Evolutionary conservation across 2,888 invertebrate species (phyloP), one percentile per base, ranked within the genome.

Genomic region (Ischnura elegans): DNA sequence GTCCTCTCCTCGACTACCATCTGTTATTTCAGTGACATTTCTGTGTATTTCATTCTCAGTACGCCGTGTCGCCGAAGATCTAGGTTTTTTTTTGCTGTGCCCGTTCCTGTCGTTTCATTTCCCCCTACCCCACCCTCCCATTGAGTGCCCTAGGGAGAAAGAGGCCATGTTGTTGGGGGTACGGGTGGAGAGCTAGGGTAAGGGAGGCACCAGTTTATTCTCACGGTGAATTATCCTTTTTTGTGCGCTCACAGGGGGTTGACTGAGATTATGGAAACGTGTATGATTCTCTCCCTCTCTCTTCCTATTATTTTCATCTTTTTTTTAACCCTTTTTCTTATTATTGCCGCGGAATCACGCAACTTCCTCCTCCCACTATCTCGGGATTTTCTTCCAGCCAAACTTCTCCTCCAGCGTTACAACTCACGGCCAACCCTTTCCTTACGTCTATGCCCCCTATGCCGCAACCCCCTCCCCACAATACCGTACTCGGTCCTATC

Each of bases 151-250:
- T 36, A 76, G 76, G 36, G 76, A 36, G 76, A 16, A 16, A 36
- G 66, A 66, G 29, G 16, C 4, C n/a, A n/a, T n/a, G n/a, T n/a
- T 10, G 36, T 36, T 76, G 4, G 36, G 36, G 76, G 29, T 36
- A 29, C 8, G 76, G 76, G 76, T 21, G 8, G n/a, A 36, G 29
- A 13, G 36, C 10, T 36, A 36, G 76, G 76, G 2, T 29, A 87
- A 55, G 25, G 36, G 55, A n/a, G 42, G 21, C 51, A 42, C 87
- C 25, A 51, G 55, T 87, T 87, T 87, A 87, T 87, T 87, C 87
- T 87, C 55, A 42, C 87, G 51, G 87, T 87, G 87, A 87, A 87
- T 87, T 87, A 87, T 87, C 55, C 87, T 55, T 87, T 87, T 87
- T 55, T 55, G 87, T 86, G 25, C 87, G 55, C 87, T 29, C 55